phyloP scores from a whole-genome alignment of 1,140 invertebrate genomes.

The Harpegnathos saltator region DNA sequence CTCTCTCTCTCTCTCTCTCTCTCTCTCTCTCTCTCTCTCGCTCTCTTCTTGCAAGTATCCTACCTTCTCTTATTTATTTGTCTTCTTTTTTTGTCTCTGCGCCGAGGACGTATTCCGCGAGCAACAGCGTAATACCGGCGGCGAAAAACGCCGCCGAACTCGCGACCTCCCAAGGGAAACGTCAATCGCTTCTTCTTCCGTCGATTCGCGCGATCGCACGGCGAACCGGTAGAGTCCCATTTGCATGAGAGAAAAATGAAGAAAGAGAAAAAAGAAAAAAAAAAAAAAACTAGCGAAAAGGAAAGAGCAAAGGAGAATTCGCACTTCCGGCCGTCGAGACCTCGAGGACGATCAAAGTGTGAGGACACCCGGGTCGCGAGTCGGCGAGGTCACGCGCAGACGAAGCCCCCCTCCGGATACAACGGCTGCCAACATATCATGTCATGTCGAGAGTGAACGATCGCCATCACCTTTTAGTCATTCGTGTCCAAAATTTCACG shows the following conservation, averaged over 20 bases:
- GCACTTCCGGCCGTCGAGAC: background rate
- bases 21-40: constrained; percentile 7
- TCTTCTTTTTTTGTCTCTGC: constrained; percentile 63
- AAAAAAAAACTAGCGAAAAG: too few relatives aligned
- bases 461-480: constrained; percentile 85
- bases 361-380: constrained; percentile 17
- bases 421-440: constrained; percentile 81
- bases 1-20: constrained; percentile 11
- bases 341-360: constrained; percentile 26
- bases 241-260: too few relatives aligned
- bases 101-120: constrained; percentile 55
- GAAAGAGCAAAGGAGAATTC: background rate
- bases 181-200: background rate
- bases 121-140: constrained; percentile 5
- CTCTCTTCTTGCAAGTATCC: constrained; percentile 59
- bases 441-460: constrained; percentile 83
- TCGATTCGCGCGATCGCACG: constrained; percentile 66
- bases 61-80: constrained; percentile 76
- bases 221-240: constrained; percentile 70
- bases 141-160: background rate
- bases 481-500: constrained; percentile 83
- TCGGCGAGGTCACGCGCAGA: constrained; percentile 25
- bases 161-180: background rate
- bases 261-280: too few relatives aligned
- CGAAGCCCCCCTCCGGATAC: constrained; percentile 52